phyloP scores from a whole-genome alignment of 2,797 vertebrate genomes.

The Sebastes goodei region DNA sequence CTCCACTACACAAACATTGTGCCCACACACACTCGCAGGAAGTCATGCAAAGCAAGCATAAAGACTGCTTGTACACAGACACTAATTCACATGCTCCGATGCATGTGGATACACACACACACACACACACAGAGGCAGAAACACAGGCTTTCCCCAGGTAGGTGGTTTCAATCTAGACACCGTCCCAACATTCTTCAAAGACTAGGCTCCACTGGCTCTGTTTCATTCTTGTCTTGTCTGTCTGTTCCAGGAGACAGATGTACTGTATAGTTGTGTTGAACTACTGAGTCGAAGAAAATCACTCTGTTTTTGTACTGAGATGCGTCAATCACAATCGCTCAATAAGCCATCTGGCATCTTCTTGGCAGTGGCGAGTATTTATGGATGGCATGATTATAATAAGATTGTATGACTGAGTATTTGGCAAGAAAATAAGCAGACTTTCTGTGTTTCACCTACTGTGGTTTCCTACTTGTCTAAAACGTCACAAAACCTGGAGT shows the following conservation, averaged over 20 bases:
- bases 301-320: slow-evolving; percentile 45
- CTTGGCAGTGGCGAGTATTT: slow-evolving; percentile 30
- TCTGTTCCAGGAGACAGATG: slow-evolving; percentile 51
- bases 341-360: slow-evolving; percentile 59
- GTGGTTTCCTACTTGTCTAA: not conserved
- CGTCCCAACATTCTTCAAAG: slow-evolving; percentile 48
- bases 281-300: slow-evolving; percentile 53
- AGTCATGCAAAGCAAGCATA: slow-evolving; percentile 20
- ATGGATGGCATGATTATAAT: slow-evolving; percentile 38
- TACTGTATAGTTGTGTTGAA: slow-evolving; percentile 51
- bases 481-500: not conserved
- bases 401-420: slow-evolving; percentile 30
- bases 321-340: slow-evolving; percentile 58
- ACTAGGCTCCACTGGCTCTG: slow-evolving; percentile 28
- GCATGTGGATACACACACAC: slow-evolving; percentile 4
- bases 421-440: slow-evolving; percentile 12
- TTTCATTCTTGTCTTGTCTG: slow-evolving; percentile 51
- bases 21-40: slow-evolving; percentile 5
- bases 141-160: slow-evolving; percentile 23
- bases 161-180: slow-evolving; percentile 38
- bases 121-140: not conserved
- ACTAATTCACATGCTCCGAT: slow-evolving; percentile 10
- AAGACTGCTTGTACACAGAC: not conserved
- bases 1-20: slow-evolving; percentile 21
- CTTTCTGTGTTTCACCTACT: not conserved